Base-by-base conservation (phyloP, 2,888 invertebrate genomes). In the Orgyia antiqua region DNA sequence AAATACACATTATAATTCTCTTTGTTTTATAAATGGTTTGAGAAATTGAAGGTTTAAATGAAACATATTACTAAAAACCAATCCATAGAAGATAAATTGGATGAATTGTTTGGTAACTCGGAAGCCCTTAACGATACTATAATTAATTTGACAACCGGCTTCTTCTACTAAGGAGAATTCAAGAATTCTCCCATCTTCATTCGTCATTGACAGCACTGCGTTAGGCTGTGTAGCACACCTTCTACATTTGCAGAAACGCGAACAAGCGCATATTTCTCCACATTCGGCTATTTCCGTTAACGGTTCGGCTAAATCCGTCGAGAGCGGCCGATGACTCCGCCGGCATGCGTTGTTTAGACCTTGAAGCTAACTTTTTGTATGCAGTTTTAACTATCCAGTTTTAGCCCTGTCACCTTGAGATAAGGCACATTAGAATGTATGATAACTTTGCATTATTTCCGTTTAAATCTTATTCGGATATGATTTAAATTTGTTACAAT, bases 271-370 rank as follows among this genome's bases (percentile, higher is more conserved):
- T 62, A 65, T 74, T 70, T 71, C 72, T 77, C 69, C 65, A 65
- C 70, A 64, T 73, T 82, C 75, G 82, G 69, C 64, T 84, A 83
- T 83, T 83, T 77, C 73, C 77, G 79, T 70, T 65, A 45, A 42
- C 51, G 48, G 68, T 74, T 79, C 76, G 76, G 74, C 73, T 83
- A 80, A 74, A 74, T 78, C 70, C 73, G 82, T 72, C 73, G 58
- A 39, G 56, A 53, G 58, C 78, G 84, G 84, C 71, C 83, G 80
- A 83, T 84, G 84, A 84, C 84, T 79, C 68, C 72, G 46, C 41
- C 60, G 72, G 76, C 72, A 75, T 72, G 71, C 66, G 60, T 61
- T 66, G 64, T 65, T 68, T 67, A 53, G 74, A 79, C 80, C 75
- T 77, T 77, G 75, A 70, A 69, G 65, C 55, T 52, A 53, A 54